Base-by-base conservation (phyloP, 2,888 invertebrate species). In the Galeopsomyia nigrocyanea region DNA sequence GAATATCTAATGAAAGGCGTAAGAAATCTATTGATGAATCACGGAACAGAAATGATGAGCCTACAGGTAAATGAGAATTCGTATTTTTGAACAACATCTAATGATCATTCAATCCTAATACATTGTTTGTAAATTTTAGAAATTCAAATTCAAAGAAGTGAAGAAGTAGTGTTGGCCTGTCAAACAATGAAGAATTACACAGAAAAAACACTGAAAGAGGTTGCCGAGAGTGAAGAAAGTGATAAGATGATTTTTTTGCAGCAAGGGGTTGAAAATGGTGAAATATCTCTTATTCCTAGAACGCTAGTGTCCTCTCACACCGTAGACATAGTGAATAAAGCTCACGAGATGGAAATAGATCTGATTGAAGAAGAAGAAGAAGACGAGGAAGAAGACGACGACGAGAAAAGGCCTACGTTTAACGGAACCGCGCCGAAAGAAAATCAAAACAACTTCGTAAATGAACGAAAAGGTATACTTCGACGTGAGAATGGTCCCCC, bases 171-270 rank as follows among this genome's bases (percentile, higher is more conserved):
- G 26, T 39, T 56, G 6, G 58, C 65, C 17, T 72, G 72, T 53
- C 78, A 76, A 75, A 75, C 72, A 13, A 79, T 84, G 17, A 84
- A 82, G 57, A 78, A 78, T 63, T 83, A 84, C 57, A 79, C 79
- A 0, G 79, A 82, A 65, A 81, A 79, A 62, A 76, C 77, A 1
- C 77, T 83, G 7, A 80, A 83, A 64, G 79, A 82, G 47, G 78
- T 82, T 3, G 70, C 68, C 3, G 80, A 79, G 70, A 74, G 53
- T 1, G 79, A 79, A 46, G 79, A 78, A 55, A 55, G 60, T 51
- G 68, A 51, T 47, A 53, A 57, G 17, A 68, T 68, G 58, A 63
- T 67, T 17, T 16, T 47, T 49, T 5, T 62, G 13, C 21, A 51
- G 2, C 63, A 55, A 39, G 7, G 17, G 19, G 17, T 68, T 39